Percentiles rank a stretch among this genome's conserved stretches.
Evolutionary conservation across 92 coral and sea anemone genomes (phyloP).

Genomic region (Porites rus): DNA sequence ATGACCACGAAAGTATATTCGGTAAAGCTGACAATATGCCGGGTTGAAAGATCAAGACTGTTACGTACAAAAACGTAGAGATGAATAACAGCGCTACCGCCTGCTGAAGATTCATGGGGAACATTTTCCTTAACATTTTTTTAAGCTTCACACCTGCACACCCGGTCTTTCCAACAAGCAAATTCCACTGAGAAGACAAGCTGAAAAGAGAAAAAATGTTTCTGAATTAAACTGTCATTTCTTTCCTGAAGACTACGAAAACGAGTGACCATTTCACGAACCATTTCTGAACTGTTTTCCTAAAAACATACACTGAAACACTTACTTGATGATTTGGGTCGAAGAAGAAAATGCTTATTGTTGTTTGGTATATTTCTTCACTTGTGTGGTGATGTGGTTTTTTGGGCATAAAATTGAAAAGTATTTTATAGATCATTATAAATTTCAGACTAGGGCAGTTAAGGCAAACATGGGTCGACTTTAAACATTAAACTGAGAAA

Average conservation of each 20-base stretch:
- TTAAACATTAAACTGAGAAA: no score
- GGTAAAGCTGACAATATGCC: conserved; percentile 6
- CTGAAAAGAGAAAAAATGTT: background rate
- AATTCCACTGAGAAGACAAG: background rate
- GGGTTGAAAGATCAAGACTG: background rate
- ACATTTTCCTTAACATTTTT: background rate
- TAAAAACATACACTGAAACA: no score
- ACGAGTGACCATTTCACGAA: no score
- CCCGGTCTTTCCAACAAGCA: background rate
- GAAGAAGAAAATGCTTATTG: no score
- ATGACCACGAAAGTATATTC: background rate
- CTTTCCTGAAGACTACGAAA: background rate
- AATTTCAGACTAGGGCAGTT: no score
- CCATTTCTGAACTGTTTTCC: no score
- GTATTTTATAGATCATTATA: no score
- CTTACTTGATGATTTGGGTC: no score
- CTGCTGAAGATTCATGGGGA: background rate
- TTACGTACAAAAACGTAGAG: background rate
- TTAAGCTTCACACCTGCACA: background rate
- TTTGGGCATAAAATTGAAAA: no score
- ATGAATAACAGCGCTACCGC: background rate
- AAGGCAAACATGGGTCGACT: no score
- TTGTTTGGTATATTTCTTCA: no score
- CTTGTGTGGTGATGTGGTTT: no score
- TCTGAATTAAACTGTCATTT: background rate